Evolutionary conservation across 2,113 vertebrate genomes (phyloP), one percentile per base, ranked within the genome.

Genomic region (Globicephala melas): DNA sequence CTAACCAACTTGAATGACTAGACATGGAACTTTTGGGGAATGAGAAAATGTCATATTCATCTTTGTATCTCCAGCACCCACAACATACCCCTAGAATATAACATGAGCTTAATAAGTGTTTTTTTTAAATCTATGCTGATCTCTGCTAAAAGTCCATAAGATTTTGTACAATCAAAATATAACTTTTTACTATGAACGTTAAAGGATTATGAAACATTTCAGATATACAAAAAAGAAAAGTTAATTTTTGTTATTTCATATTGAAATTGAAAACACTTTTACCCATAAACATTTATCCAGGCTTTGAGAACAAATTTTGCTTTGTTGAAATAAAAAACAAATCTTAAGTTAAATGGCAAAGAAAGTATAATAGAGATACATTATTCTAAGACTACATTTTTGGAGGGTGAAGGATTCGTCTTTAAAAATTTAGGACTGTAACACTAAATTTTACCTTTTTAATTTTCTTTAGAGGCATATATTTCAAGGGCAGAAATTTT

Each of bases 401-500:
- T 91, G 7, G 50, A 77, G 50, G 25, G 58, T 81, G 21, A 77
- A 17, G 3, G 18, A 82, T 63, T 85, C 68, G 79, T 83, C 33
- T 85, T 79, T 91, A 53, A 63, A 79, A 90, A 26, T 88, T 91
- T 60, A 88, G 13, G 14, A 77, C 47, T 44, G 11, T 84, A 88
- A n/a, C 7, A 62, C 41, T 84, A 23, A 90, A 70, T 96, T 89
- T 88, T 94, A 44, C 11, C 38, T 84, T 93, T 81, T 91, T 67
- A 28, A 50, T 94, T 88, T 96, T 81, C 93, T 98, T 79, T 97
- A 99, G 99, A 98, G 70, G 97, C 98, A 8, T 99, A 99, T 95
- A 97, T 98, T 79, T 99, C 99, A 95, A 98, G 97, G 96, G 99
- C 99, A 92, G 99, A 99, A 97, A 99, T 99, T 98, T 99, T 97